Conservation (phyloP, 1,140 invertebrate genomes). For the Panonychus citri region DNA sequence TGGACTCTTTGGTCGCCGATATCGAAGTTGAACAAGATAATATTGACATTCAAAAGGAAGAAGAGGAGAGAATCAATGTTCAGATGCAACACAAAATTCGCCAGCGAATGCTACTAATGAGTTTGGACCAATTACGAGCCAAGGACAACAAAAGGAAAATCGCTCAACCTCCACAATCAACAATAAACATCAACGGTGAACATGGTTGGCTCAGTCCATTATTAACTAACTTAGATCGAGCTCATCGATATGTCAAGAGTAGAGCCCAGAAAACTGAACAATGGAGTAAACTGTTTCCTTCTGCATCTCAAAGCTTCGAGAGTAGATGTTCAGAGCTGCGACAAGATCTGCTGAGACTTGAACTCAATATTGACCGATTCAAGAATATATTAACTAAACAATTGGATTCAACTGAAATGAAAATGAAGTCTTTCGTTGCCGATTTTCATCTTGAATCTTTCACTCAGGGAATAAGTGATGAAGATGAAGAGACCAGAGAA, state of each 20-base stretch:
- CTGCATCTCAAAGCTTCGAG: background rate
- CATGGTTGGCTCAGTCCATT: background rate
- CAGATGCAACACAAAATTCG: background rate
- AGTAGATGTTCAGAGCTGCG: background rate
- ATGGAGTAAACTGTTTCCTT: background rate
- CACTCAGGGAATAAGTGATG: background rate
- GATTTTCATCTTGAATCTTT: background rate
- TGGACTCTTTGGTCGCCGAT: too few relatives aligned
- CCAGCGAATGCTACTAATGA: background rate
- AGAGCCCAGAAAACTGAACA: background rate
- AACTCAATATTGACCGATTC: background rate
- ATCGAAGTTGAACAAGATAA: too few relatives aligned
- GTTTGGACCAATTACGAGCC: background rate
- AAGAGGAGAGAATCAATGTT: background rate
- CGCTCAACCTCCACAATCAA: background rate
- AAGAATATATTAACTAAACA: background rate
- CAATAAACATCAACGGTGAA: background rate
- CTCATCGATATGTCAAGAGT: background rate
- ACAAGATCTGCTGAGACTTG: background rate
- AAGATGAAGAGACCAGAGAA: background rate
- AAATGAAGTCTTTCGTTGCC: background rate
- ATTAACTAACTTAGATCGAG: background rate
- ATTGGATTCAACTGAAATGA: background rate
- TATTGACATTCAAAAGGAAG: background rate
- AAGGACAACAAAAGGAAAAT: background rate